Base-by-base conservation (phyloP, 2,797 vertebrate species). In the Calcarius lapponicus region DNA sequence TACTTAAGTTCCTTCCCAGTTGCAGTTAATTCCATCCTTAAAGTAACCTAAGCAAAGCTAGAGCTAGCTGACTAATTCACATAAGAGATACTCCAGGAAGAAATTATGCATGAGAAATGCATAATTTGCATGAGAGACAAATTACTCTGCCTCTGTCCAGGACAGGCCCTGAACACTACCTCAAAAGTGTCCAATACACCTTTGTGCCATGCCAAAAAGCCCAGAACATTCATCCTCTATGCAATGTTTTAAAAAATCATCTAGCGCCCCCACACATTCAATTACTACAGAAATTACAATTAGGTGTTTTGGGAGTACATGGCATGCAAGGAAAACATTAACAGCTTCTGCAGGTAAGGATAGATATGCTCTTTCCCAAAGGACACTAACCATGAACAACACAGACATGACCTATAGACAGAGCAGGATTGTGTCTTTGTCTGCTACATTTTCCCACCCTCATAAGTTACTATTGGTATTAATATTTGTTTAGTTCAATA, bases 251-350 rank as follows among this genome's bases (percentile, higher is more conserved):
- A 26, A 57, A 86, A 86, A 73, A 60, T 78, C 1, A 74, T 61
- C 56, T 42, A 60, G 13, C 11, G 11, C 13, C 32, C 57, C 16
- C 0, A 0, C 16, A 38, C n/a, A 5, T 65, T 79, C 70, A 48
- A 29, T 40, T 50, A 22, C 31, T 26, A 43, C 43, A 82, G 43
- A 88, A 74, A 61, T 38, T 61, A 60, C 32, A 54, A 13, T 42
- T 11, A 40, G 11, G 40, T 64, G 57, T 53, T 89, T 56, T 21
- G 57, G 51, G n/a, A 79, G 47, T 36, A 61, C 22, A n/a, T 26
- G 15, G 26, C 51, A 25, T 25, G 36, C 62, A 83, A 57, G 12
- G 48, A 62, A 83, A 67, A 38, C 29, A 11, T 8, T 31, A 50
- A 12, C 0, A 2, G 29, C 53, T 61, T 61, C 48, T 62, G 67